Evolutionary conservation across 2,888 invertebrate species (phyloP), one percentile per base, ranked within the genome.

Genomic region (Priapulus caudatus): DNA sequence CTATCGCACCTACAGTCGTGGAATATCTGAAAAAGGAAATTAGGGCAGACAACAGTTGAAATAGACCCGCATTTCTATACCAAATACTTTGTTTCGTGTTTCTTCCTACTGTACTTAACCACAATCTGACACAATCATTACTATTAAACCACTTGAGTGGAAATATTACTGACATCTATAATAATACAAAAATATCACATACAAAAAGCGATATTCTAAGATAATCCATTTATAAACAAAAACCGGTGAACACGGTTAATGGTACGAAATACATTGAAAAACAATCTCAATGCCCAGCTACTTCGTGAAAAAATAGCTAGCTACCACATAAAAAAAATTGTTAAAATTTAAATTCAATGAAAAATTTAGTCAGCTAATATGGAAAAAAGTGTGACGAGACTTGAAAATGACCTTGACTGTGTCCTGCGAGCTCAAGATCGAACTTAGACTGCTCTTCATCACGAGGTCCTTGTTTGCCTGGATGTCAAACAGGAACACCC

Each of bases 1-100:
- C 89, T 86, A 74, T 89, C 89, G 71, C 88, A 90, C 57, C 89
- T 80, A 67, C 90, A 91, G 69, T 92, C 91, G 69, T 92, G 91
- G 65, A 89, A 84, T 52, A 91, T 79, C 80, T 81, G 60, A 51
- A 71, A 48, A 45, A 52, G 54, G 58, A 60, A 56, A 59, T n/a
- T n/a, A n/a, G n/a, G n/a, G n/a, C n/a, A n/a, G n/a, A n/a, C n/a
- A n/a, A n/a, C n/a, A n/a, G n/a, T n/a, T n/a, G n/a, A n/a, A n/a
- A n/a, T n/a, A n/a, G n/a, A n/a, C n/a, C n/a, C n/a, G n/a, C n/a
- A n/a, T n/a, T n/a, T n/a, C n/a, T n/a, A n/a, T n/a, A n/a, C n/a
- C n/a, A n/a, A n/a, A n/a, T n/a, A n/a, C n/a, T n/a, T n/a, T n/a
- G n/a, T n/a, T n/a, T n/a, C n/a, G n/a, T n/a, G n/a, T n/a, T n/a